These are phyloP conservation scores for Dasypus novemcinctus DNA, from an alignment of 2,113 vertebrate genomes.

Conservation along the genomic window DNA sequence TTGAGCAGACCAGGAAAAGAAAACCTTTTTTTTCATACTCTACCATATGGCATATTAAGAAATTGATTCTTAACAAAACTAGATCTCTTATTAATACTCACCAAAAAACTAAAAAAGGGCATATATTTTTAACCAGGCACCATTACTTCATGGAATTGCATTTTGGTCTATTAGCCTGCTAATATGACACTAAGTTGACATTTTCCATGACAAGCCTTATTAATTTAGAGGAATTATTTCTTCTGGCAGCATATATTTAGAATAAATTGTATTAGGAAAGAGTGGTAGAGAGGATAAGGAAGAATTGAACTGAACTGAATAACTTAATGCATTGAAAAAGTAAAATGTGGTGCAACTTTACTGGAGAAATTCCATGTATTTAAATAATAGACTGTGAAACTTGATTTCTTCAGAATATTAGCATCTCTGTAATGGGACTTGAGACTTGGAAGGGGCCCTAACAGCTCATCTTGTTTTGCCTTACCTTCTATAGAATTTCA, in stretches of 20 bases:
- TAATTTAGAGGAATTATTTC: conserved; percentile 69
- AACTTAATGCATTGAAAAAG: conserved; percentile 50
- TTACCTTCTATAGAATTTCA: conserved; percentile 45
- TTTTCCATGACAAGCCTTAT: conserved; percentile 67
- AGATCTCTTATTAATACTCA: background rate
- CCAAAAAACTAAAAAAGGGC: conserved; percentile 9
- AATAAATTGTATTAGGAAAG: conserved; percentile 11
- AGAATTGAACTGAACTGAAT: conserved; percentile 26
- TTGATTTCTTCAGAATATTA: conserved; percentile 45
- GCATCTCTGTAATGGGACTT: conserved; percentile 12
- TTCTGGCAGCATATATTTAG: conserved; percentile 53
- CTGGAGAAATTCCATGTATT: conserved; percentile 43
- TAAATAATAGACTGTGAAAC: conserved; percentile 62
- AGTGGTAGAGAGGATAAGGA: background rate
- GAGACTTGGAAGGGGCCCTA: conserved; percentile 26
- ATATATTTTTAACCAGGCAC: background rate
- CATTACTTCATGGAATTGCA: conserved; percentile 49
- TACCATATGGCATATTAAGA: background rate
- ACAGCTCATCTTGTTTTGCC: conserved; percentile 4
- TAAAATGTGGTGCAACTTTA: background rate
- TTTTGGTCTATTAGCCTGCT: conserved; percentile 56
- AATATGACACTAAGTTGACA: conserved; percentile 45
- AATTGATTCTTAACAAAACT: conserved; percentile 19
- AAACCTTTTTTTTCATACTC: conserved; percentile 8
- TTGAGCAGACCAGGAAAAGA: too few species aligned